Conservation (phyloP, 2,797 vertebrate species). For the Amazona ochrocephala region DNA sequence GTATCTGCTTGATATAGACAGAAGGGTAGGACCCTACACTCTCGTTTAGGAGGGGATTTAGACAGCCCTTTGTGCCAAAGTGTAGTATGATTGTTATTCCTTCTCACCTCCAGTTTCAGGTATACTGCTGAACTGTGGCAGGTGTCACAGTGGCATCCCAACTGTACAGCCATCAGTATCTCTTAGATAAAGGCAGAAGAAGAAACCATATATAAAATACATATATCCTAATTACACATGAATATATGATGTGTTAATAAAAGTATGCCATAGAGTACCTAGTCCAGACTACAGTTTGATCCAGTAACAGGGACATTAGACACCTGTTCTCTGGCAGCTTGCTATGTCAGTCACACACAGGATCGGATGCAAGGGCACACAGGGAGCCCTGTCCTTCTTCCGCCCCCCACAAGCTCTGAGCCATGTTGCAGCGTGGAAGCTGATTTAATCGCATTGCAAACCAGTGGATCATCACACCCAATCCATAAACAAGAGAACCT, state of each 20-base stretch:
- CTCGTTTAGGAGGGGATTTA: neutral
- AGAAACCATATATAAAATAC: neutral
- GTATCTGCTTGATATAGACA: neutral
- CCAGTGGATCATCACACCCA: neutral
- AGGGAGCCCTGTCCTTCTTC: neutral
- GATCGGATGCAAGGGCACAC: neutral
- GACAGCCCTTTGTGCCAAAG: neutral
- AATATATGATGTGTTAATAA: neutral
- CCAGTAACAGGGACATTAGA: neutral
- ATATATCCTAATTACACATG: neutral
- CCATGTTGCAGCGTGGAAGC: neutral
- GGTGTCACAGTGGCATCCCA: neutral
- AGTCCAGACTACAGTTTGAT: neutral
- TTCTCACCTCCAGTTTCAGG: neutral
- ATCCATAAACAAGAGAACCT: neutral
- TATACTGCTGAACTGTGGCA: neutral
- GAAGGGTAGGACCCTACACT: neutral
- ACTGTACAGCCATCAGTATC: neutral
- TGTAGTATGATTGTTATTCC: neutral
- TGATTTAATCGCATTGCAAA: neutral
- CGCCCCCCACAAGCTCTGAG: neutral
- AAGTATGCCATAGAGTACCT: neutral
- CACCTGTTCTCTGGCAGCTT: neutral
- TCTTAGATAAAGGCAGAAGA: neutral
- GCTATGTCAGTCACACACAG: accelerated